Evolutionary conservation across 1,140 invertebrate species (phyloP).

Genomic region (Trachelipus rathkii): DNA sequence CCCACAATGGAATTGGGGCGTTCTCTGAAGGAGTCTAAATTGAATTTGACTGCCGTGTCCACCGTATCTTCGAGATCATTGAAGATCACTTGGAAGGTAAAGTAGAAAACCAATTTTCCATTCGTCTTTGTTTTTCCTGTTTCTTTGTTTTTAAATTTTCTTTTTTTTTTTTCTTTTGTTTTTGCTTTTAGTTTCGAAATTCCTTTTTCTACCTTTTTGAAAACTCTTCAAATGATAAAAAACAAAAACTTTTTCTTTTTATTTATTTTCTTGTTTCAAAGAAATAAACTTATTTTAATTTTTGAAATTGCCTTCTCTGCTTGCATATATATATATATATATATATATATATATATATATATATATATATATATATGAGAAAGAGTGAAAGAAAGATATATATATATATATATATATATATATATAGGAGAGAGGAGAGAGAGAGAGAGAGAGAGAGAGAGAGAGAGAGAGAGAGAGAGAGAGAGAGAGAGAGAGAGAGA

Average conservation of each 20-base stretch:
- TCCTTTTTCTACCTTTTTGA: no score
- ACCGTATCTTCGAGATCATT: not conserved
- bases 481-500: conserved; percentile 10
- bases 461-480: conserved; percentile 11
- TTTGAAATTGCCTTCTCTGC: not conserved
- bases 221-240: no score
- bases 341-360: conserved; percentile 11
- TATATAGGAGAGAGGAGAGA: not conserved
- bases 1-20: not conserved
- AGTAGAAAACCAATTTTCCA: not conserved
- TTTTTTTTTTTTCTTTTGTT: not conserved
- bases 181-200: no score
- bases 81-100: conserved; percentile 3
- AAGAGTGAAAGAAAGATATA: no score
- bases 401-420: conserved; percentile 15
- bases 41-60: conserved; percentile 2
- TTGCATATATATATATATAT: conserved; percentile 7
- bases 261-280: no score
- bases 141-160: not conserved
- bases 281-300: no score
- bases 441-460: not conserved
- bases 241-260: no score
- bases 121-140: not conserved
- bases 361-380: not conserved
- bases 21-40: not conserved